These are phyloP conservation scores for Gulo gulo DNA, from an alignment of 2,113 vertebrate genomes.

Conservation along the genomic window DNA sequence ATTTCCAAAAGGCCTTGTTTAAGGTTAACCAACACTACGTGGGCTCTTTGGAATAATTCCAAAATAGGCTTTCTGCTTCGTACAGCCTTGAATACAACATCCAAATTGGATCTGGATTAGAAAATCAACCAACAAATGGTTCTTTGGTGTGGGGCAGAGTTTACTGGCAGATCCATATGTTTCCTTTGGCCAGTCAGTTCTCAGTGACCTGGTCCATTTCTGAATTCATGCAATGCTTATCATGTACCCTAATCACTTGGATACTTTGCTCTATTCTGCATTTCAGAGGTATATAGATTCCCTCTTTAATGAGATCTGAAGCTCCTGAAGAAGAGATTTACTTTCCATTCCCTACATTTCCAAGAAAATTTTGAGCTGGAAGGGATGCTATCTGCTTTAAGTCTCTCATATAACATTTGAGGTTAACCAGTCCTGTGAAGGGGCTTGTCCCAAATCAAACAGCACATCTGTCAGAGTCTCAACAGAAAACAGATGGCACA, in stretches of 20 bases:
- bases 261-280: background rate
- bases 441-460: background rate
- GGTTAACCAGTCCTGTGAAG: background rate
- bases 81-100: background rate
- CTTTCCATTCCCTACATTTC: background rate
- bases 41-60: background rate
- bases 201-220: background rate
- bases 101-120: background rate
- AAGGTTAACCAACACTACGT: background rate
- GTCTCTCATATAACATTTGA: background rate
- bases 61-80: background rate
- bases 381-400: background rate
- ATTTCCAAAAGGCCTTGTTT: background rate
- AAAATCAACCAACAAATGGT: background rate
- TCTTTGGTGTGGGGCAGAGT: background rate
- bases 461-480: background rate
- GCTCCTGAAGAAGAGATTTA: background rate
- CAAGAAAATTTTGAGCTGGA: background rate
- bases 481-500: background rate
- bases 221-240: background rate
- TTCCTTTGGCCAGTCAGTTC: background rate
- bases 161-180: background rate
- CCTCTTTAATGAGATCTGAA: background rate
- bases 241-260: background rate
- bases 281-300: background rate